Conservation (phyloP, 2,113 vertebrate species). For the Dipodomys stephensi region DNA sequence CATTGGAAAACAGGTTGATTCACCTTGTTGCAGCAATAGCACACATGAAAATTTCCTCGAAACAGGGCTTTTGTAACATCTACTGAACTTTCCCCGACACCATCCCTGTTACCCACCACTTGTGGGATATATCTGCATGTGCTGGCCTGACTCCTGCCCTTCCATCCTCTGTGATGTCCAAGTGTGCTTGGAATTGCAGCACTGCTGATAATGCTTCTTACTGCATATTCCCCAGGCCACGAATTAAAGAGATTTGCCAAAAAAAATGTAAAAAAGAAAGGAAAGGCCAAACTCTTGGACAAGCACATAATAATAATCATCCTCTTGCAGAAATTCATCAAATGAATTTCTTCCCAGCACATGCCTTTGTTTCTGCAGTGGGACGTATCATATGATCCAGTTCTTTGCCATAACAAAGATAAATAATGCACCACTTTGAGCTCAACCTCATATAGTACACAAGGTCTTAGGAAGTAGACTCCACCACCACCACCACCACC, state of each 20-base stretch:
- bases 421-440: not conserved
- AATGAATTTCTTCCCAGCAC: not conserved
- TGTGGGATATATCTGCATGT: not conserved
- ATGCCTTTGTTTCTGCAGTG: not conserved
- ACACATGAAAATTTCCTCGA: not conserved
- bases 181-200: not conserved
- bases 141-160: not conserved
- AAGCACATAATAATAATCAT: not conserved
- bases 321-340: not conserved
- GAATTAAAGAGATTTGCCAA: not conserved
- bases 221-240: not conserved
- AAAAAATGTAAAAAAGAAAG: not conserved
- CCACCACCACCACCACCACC: not conserved
- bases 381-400: not conserved
- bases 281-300: not conserved
- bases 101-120: not conserved
- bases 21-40: not conserved
- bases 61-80: not conserved
- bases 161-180: not conserved
- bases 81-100: not conserved
- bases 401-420: not conserved
- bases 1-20: not conserved
- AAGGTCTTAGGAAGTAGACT: not conserved
- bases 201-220: not conserved
- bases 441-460: not conserved